Evolutionary conservation across 2,888 invertebrate genomes (phyloP).

Genomic region (Tineola bisselliella): DNA sequence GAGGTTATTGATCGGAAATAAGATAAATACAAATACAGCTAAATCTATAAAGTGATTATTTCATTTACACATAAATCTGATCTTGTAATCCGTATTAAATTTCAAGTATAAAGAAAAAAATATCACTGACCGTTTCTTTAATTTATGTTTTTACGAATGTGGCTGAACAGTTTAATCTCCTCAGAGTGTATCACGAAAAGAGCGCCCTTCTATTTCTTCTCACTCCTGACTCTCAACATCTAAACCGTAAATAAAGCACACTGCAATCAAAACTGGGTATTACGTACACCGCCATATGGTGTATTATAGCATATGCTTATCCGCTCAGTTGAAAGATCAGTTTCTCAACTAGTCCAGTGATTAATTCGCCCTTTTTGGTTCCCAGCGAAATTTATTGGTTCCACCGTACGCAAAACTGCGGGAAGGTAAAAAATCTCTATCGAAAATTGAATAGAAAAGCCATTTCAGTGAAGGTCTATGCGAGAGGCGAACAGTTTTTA

Average conservation of each 20-base stretch:
- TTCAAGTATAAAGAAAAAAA: background rate
- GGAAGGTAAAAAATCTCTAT: constrained; percentile 66
- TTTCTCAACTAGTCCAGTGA: constrained; percentile 54
- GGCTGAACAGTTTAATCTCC: constrained; percentile 61
- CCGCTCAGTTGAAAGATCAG: constrained; percentile 36
- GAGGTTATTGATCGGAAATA: background rate
- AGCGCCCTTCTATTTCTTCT: constrained; percentile 57
- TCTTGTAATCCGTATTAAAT: background rate
- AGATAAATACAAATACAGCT: background rate
- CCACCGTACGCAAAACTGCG: constrained; percentile 66
- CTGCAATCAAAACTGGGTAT: background rate
- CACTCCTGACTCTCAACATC: constrained; percentile 63
- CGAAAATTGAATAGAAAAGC: constrained; percentile 68
- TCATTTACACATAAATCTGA: background rate
- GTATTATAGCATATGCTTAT: background rate
- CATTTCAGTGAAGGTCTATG: constrained; percentile 35
- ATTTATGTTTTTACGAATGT: constrained; percentile 46
- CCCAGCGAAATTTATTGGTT: constrained; percentile 65
- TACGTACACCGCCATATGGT: background rate
- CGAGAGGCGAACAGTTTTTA: constrained; percentile 29
- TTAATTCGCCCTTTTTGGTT: constrained; percentile 64
- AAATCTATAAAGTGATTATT: background rate
- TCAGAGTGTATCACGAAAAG: constrained; percentile 50
- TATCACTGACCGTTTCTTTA: constrained; percentile 29
- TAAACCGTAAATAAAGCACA: constrained; percentile 43